phyloP scores from a whole-genome alignment of 2,113 vertebrate species.

The Nerophis ophidion region DNA sequence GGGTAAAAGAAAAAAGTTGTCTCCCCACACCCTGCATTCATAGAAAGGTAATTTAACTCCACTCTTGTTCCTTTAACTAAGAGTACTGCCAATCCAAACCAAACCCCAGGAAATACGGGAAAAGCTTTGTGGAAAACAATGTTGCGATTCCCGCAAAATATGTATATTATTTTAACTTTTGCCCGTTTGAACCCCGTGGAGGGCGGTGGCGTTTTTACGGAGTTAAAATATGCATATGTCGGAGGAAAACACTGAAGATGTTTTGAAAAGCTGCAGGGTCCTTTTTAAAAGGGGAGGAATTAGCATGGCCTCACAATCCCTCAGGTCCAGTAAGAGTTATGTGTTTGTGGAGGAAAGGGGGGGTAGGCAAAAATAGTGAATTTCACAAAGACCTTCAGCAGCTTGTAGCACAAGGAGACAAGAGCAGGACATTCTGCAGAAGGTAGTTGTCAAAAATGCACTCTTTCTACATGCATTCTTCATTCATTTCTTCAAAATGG shows the following conservation, averaged over 20 bases:
- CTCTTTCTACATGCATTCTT: not conserved
- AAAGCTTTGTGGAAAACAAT: conserved; percentile 50
- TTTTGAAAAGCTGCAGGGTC: conserved; percentile 51
- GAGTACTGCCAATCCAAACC: conserved; percentile 49
- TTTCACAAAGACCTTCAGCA: conserved; percentile 20
- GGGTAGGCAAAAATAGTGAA: conserved; percentile 31
- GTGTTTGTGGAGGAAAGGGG: conserved; percentile 55
- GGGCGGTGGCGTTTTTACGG: conserved; percentile 27
- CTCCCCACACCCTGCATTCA: conserved; percentile 31
- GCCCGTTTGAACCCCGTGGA: conserved; percentile 29
- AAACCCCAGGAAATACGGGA: conserved; percentile 39
- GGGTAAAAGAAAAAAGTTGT: conserved; percentile 18
- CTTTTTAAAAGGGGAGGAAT: conserved; percentile 61
- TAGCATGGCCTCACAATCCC: conserved; percentile 53
- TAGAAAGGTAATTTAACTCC: conserved; percentile 43
- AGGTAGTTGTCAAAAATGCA: not conserved
- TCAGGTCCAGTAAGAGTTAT: conserved; percentile 42
- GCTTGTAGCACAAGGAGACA: conserved; percentile 13
- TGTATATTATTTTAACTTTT: conserved; percentile 10
- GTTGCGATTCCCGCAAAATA: conserved; percentile 51
- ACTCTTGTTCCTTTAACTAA: conserved; percentile 18
- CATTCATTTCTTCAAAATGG: not conserved
- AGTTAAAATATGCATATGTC: conserved; percentile 55
- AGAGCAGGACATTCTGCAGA: not conserved
- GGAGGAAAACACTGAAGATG: conserved; percentile 37